Base-by-base conservation (phyloP, 2,888 invertebrate genomes). In the Emmelina monodactyla region DNA sequence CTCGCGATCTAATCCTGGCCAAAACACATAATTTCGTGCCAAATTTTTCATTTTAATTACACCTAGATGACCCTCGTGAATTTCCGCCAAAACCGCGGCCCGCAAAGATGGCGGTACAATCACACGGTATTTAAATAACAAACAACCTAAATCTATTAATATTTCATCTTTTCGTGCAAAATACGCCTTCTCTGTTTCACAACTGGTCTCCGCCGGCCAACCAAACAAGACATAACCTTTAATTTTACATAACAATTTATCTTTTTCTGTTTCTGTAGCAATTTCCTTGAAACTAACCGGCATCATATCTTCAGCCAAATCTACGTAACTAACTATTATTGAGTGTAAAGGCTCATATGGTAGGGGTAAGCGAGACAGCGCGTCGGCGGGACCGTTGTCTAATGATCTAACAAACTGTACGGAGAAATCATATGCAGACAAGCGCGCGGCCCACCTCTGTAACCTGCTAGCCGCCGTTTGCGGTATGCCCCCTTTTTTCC, bases 381-480 rank as follows among this genome's bases (percentile, higher is more conserved):
- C 44, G 15, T 47, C 44, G 1, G 44, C 45, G 13, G 41, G 36
- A 10, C 43, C 37, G 25, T 47, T 46, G 12, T 40, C 28, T 7
- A 46, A 40, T 11, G 28, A 28, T 28, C 28, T 6, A 5, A 28
- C 28, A 35, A 37, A 49, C 31, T 40, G 39, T 2, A 49, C 37
- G 2, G 33, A 12, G 35, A 40, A 47, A 33, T 54, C 42, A 39
- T 62, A 68, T 9, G 45, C 57, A 4, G 55, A 45, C n/a, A 70
- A 38, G 2, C 47, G 37, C 22, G 28, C 28, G 7, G 28, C 28
- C 28, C 52, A 62, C 31, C 51, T 35, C 39, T 49, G 56, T 22
- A 28, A 11, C n/a, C 28, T 5, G 28, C 49, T 48, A 10, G 58
- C 50, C 11, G 53, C 49, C 30, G 51, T 41, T 9, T 29, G 37